These are phyloP conservation scores for Allobates femoralis DNA, from an alignment of 2,797 vertebrate species.

Conservation along the genomic window DNA sequence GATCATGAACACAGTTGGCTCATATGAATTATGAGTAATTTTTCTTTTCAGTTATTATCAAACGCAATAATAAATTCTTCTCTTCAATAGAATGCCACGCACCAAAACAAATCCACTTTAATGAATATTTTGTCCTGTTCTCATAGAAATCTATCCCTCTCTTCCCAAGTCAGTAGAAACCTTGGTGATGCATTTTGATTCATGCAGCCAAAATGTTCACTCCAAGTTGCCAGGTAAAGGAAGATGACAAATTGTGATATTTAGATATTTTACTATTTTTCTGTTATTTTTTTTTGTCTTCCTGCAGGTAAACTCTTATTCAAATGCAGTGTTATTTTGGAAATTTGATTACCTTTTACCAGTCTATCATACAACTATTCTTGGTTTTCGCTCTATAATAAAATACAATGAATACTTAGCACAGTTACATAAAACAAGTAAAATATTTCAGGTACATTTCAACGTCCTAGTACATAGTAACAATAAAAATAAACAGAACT, in stretches of 20 bases:
- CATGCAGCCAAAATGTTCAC: background rate
- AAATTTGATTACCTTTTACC: background rate
- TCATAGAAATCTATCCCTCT: background rate
- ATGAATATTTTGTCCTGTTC: background rate
- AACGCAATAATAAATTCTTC: background rate
- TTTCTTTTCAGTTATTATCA: background rate
- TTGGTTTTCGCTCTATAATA: background rate
- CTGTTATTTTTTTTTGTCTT: background rate
- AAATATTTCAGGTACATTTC: background rate
- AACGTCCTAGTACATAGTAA: background rate
- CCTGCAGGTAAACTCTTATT: background rate
- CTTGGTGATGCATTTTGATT: background rate
- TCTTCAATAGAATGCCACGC: background rate
- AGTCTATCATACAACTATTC: background rate
- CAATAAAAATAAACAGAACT: constrained; percentile 26
- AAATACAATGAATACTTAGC: background rate
- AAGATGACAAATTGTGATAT: background rate
- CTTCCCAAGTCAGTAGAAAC: background rate
- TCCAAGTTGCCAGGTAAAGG: background rate
- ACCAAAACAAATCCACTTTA: background rate
- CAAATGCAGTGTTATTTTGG: background rate
- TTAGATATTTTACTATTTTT: background rate
- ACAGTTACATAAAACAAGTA: background rate
- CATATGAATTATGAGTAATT: background rate
- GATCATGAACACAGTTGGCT: background rate